These are phyloP conservation scores for Merops nubicus DNA, from an alignment of 2,113 vertebrate species.

Conservation along the genomic window DNA sequence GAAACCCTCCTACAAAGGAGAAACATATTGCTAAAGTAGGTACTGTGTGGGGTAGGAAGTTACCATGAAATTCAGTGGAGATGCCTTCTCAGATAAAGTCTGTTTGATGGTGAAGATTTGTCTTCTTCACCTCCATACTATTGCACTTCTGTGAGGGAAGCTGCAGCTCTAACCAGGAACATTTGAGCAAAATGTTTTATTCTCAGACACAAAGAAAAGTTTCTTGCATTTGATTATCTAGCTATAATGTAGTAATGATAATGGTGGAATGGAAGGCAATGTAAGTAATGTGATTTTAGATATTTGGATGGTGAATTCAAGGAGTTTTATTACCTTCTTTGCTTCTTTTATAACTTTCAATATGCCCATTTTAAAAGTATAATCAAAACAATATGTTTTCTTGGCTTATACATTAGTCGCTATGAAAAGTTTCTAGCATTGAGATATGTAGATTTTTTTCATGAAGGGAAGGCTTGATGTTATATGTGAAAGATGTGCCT, in stretches of 20 bases:
- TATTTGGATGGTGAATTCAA: not conserved
- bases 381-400: slow-evolving; percentile 21
- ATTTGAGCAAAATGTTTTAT: slow-evolving; percentile 42
- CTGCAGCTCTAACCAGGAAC: slow-evolving; percentile 33
- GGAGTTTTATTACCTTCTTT: slow-evolving; percentile 29
- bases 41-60: not conserved
- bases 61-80: not conserved
- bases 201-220: slow-evolving; percentile 48
- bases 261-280: slow-evolving; percentile 61
- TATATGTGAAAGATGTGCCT: not conserved
- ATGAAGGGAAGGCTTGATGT: not conserved
- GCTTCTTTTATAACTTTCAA: slow-evolving; percentile 19
- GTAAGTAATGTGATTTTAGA: slow-evolving; percentile 58
- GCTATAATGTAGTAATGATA: slow-evolving; percentile 39
- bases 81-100: not conserved
- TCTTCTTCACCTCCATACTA: not conserved
- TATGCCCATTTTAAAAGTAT: slow-evolving; percentile 26
- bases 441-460: not conserved
- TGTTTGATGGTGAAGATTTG: not conserved
- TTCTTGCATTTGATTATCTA: slow-evolving; percentile 55
- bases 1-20: slow-evolving; percentile 3
- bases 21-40: not conserved
- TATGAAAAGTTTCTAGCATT: slow-evolving; percentile 13
- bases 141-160: slow-evolving; percentile 26
- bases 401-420: not conserved